phyloP scores from a whole-genome alignment of 2,797 vertebrate genomes.

The Alectoris magna region DNA sequence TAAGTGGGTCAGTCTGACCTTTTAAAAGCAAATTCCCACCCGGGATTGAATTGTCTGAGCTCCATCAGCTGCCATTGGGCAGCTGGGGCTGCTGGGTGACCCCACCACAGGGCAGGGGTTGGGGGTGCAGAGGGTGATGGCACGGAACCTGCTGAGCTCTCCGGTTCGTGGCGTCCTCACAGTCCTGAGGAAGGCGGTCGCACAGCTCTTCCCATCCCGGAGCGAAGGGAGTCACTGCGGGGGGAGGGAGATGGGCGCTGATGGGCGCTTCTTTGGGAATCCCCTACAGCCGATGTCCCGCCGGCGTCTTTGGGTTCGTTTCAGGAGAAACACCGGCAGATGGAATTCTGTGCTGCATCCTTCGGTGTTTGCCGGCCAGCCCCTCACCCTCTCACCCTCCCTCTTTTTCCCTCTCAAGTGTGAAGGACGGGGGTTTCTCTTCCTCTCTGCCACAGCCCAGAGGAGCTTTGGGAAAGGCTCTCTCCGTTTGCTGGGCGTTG shows the following conservation, averaged over 20 bases:
- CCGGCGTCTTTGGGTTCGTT: too few relatives aligned
- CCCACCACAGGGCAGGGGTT: neutral
- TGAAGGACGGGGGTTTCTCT: too few relatives aligned
- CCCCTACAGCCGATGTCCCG: too few relatives aligned
- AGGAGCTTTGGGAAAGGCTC: too few relatives aligned
- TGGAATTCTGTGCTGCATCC: too few relatives aligned
- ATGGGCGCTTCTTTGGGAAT: neutral
- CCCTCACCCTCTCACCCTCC: too few relatives aligned
- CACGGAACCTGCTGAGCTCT: conserved; percentile 75
- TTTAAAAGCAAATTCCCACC: neutral
- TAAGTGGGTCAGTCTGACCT: neutral
- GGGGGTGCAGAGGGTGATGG: neutral
- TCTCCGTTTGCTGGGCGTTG: too few relatives aligned
- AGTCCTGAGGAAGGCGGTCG: neutral
- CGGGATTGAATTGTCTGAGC: neutral
- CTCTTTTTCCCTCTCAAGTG: too few relatives aligned
- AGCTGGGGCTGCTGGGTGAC: neutral
- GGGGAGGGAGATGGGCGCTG: neutral
- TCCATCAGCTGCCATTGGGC: neutral
- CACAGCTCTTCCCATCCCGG: conserved; percentile 73
- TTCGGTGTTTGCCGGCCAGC: too few relatives aligned
- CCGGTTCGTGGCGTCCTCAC: conserved; percentile 70
- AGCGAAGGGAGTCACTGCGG: conserved; percentile 76
- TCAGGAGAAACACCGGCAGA: too few relatives aligned
- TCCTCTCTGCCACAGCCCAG: too few relatives aligned